Conservation (phyloP, 2,888 invertebrate genomes). For the Apamea crenata region DNA sequence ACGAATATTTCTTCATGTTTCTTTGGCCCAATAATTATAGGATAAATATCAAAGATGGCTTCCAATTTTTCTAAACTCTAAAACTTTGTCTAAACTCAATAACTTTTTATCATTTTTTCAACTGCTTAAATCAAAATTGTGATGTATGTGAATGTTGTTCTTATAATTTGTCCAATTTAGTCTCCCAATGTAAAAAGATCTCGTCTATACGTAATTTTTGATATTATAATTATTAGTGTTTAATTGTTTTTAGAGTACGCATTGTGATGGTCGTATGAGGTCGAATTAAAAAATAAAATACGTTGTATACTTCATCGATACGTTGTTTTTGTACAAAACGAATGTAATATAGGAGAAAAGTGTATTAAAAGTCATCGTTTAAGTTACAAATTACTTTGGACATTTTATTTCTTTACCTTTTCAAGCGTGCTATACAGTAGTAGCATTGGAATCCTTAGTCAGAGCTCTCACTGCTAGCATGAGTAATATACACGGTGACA, state of each 20-base stretch:
- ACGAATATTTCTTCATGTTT: conserved; percentile 2
- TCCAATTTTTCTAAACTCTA: conserved; percentile 37
- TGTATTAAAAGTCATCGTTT: conserved; percentile 90
- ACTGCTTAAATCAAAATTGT: conserved; percentile 25
- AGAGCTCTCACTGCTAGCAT: background rate
- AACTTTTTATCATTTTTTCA: conserved; percentile 15
- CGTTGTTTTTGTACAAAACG: conserved; percentile 88
- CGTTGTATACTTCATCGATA: conserved; percentile 83
- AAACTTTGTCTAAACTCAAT: conserved; percentile 17
- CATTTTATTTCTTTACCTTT: conserved; percentile 79
- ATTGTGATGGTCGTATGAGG: conserved; percentile 71
- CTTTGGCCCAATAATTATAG: conserved; percentile 15
- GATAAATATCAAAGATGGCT: conserved; percentile 48
- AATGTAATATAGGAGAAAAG: conserved; percentile 87
- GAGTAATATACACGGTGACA: background rate
- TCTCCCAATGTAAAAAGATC: conserved; percentile 81
- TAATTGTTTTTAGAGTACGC: conserved; percentile 73
- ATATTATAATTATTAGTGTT: conserved; percentile 78
- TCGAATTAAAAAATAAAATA: conserved; percentile 78
- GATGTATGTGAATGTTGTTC: conserved; percentile 5
- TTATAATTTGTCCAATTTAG: conserved; percentile 32
- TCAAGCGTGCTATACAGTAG: background rate
- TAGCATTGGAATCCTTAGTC: background rate
- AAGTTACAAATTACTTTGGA: conserved; percentile 84
- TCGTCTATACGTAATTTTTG: conserved; percentile 88